phyloP scores from a whole-genome alignment of 2,888 invertebrate genomes.

The Arrhopalites spinosus region DNA sequence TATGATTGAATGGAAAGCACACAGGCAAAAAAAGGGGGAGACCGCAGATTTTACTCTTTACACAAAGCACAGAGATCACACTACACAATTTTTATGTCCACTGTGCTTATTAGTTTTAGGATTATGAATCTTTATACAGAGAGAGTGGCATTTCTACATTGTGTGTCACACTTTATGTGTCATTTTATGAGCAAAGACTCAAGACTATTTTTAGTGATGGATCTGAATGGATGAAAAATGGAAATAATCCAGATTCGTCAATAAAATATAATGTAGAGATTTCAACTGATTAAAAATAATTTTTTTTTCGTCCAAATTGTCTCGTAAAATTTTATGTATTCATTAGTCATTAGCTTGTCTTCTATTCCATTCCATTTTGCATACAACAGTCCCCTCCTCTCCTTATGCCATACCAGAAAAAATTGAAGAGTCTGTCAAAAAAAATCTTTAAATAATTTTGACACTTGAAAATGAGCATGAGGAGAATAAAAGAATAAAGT shows the following conservation, averaged over 20 bases:
- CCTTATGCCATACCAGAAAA: too few species aligned
- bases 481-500: too few species aligned
- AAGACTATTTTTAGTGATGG: too few species aligned
- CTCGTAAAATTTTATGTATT: constrained; percentile 22
- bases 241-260: not conserved
- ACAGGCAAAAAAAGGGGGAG: not conserved
- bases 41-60: not conserved
- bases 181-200: constrained; percentile 3
- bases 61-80: not conserved
- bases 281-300: constrained; percentile 8
- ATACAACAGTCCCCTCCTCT: too few species aligned
- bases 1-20: too few species aligned
- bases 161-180: not conserved
- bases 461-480: too few species aligned
- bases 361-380: not conserved
- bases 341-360: constrained; percentile 14
- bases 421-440: too few species aligned
- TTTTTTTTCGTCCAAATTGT: not conserved
- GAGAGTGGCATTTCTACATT: not conserved
- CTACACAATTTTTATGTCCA: not conserved
- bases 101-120: constrained; percentile 4
- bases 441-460: too few species aligned
- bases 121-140: constrained; percentile 3
- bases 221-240: too few species aligned
- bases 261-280: constrained; percentile 20